Percentiles rank a stretch among this genome's conserved stretches.
phyloP scores from a whole-genome alignment of 2,888 invertebrate species.

The Actias luna region DNA sequence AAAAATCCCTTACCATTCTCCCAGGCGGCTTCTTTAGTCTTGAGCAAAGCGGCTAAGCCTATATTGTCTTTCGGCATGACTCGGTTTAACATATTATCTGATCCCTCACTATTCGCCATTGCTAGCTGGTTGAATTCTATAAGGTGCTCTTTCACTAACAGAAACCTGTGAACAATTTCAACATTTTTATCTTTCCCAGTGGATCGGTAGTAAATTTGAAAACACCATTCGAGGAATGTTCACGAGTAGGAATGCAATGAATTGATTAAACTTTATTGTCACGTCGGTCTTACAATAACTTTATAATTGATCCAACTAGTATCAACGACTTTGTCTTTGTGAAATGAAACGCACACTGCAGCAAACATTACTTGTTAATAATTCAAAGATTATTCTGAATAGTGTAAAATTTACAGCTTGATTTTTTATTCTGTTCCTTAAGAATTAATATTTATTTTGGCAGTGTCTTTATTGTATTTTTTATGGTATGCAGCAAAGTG shows the following conservation, averaged over 20 bases:
- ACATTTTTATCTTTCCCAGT: constrained; percentile 15
- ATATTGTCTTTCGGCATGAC: constrained; percentile 99
- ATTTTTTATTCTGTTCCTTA: too few relatives aligned
- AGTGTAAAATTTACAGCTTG: too few relatives aligned
- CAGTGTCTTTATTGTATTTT: too few relatives aligned
- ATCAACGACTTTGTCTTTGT: not conserved
- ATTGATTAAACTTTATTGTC: not conserved
- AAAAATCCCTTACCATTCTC: constrained; percentile 85
- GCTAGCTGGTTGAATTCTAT: constrained; percentile 99
- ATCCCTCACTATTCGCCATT: constrained; percentile 98
- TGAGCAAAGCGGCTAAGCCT: constrained; percentile 96
- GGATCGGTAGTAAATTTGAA: not conserved
- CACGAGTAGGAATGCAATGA: not conserved
- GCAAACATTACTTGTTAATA: too few relatives aligned
- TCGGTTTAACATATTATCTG: constrained; percentile 98
- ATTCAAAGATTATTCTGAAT: too few relatives aligned
- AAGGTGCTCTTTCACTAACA: constrained; percentile 96
- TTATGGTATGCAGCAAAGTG: too few relatives aligned
- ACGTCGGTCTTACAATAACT: not conserved
- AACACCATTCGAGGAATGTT: constrained; percentile 7
- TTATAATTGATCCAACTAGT: not conserved
- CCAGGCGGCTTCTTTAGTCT: constrained; percentile 97
- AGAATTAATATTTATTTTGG: too few relatives aligned
- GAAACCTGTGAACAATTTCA: constrained; percentile 86
- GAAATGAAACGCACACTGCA: too few relatives aligned